Conservation (phyloP, 2,797 vertebrate genomes). For the Dallia pectoralis region DNA sequence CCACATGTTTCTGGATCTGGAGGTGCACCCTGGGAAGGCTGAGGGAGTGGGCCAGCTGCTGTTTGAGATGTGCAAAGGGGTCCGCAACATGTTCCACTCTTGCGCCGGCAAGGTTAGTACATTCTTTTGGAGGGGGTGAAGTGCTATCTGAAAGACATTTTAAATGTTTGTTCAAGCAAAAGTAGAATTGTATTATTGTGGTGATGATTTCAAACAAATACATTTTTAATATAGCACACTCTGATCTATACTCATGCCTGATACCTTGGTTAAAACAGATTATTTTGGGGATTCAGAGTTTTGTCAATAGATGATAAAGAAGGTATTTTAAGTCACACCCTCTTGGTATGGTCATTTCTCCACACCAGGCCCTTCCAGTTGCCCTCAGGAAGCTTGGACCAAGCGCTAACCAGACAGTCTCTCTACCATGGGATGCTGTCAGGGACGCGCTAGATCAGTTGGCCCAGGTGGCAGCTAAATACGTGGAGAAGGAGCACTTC, state of each 20-base stretch:
- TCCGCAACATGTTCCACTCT: slow-evolving; percentile 93
- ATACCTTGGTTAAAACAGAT: not conserved
- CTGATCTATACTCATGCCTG: not conserved
- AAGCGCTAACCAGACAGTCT: slow-evolving; percentile 64
- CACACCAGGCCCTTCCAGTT: slow-evolving; percentile 77
- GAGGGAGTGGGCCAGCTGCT: slow-evolving; percentile 90
- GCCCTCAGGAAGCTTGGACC: slow-evolving; percentile 86
- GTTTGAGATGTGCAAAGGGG: slow-evolving; percentile 97
- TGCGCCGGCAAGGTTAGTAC: slow-evolving; percentile 82
- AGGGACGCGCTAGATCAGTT: slow-evolving; percentile 84
- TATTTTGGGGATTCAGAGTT: no score
- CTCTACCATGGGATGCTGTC: slow-evolving; percentile 81
- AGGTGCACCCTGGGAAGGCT: slow-evolving; percentile 81
- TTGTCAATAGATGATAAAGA: not conserved
- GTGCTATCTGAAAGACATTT: no score
- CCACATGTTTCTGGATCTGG: slow-evolving; percentile 84
- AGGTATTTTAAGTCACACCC: not conserved
- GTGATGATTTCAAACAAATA: not conserved
- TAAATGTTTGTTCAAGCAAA: no score
- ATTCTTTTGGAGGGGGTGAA: not conserved
- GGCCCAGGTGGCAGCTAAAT: slow-evolving; percentile 76
- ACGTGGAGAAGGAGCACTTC: slow-evolving; percentile 84
- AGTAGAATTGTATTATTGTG: no score
- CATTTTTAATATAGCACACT: not conserved
- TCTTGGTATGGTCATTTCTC: not conserved